Base-by-base conservation (phyloP, 37 sponge, comb jelly and placozoan species). In the Aplysina aerophoba region DNA sequence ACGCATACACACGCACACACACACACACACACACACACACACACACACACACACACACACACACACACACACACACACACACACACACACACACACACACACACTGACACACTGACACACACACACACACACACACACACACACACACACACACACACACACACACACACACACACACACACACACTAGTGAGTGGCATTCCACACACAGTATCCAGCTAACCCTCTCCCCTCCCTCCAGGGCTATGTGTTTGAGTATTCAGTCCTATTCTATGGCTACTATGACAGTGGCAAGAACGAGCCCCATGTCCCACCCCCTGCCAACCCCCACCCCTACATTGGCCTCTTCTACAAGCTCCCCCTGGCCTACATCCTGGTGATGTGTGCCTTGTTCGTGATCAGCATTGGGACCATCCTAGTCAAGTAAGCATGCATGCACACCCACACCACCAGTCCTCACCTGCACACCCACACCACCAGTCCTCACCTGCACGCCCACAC, bases 221-320 rank as follows among this genome's bases (percentile, higher is more conserved):
- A 11, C 50, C 50, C 3, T 44, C 50, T 44, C 50, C 50, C 50
- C 50, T 44, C 59, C n/a, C 28, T 62, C 0, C 69, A 93, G 94
- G 94, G 94, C 19, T 90, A 90, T 59, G 61, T 61, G 0, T 85
- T 93, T 84, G 94, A 93, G 73, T 93, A 90, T 60, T 93, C 94
- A 24, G 81, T 93, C 3, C 79, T 95, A 13, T 95, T 95, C 85
- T 89, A 92, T 68, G 95, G 95, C 15, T 95, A 80, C 80, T 95
- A 95, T 88, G 94, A 94, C 84, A 81, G 86, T 68, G 90, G 92
- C 22, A 57, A 77, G 31, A 82, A 85, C 27, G 92, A 92, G 65
- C 84, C 92, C 4, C 90, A 90, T 53, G 25, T 21, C 6, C 34
- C 91, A 21, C 85, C 88, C 72, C 88, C 86, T 16, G 41, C 84